Conservation (phyloP, 2,113 vertebrate genomes). For the Cyanistes caeruleus region DNA sequence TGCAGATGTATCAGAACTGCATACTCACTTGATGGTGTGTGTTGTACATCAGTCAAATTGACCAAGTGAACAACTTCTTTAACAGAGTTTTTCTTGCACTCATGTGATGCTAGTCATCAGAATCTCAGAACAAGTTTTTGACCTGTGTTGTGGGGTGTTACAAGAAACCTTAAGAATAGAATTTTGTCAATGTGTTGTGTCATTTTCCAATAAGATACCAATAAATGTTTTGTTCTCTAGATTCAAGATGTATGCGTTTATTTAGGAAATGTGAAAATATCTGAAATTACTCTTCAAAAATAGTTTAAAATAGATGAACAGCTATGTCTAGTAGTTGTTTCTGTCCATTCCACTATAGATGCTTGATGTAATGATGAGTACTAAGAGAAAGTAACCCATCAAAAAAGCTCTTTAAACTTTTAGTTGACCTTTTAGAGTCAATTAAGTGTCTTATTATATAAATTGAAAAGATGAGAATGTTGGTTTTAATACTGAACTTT, state of each 20-base stretch:
- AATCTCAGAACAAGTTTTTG: background rate
- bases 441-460: background rate
- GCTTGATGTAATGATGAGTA: background rate
- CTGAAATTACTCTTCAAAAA: background rate
- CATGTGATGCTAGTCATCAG: background rate
- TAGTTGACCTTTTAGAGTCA: background rate
- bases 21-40: background rate
- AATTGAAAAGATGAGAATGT: background rate
- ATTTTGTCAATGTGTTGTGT: background rate
- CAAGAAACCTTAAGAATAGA: background rate
- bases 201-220: background rate
- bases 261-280: background rate
- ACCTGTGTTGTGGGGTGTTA: background rate
- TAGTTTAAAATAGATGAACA: background rate
- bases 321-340: background rate
- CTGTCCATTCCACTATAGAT: background rate
- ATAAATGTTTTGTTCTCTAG: background rate
- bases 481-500: background rate
- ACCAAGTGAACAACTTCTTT: background rate
- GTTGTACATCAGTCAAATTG: background rate
- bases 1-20: background rate
- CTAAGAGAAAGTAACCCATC: background rate
- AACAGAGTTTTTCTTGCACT: background rate
- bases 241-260: background rate
- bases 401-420: background rate